phyloP scores from a whole-genome alignment of 2,888 invertebrate genomes.

The Cephus pulcher region DNA sequence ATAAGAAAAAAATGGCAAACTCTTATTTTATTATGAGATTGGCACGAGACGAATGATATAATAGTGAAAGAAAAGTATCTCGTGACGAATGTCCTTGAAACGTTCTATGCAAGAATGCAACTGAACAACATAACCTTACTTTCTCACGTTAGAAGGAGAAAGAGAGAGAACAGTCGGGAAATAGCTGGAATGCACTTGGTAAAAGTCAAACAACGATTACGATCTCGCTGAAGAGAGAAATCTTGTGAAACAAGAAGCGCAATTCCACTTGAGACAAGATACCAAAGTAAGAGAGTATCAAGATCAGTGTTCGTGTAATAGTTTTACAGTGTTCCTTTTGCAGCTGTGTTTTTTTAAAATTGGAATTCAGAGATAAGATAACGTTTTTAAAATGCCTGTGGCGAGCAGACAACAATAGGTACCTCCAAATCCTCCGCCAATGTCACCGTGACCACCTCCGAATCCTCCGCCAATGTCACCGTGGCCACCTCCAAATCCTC shows the following conservation, averaged over 20 bases:
- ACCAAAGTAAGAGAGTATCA: not conserved
- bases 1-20: not conserved
- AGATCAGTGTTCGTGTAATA: not conserved
- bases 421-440: slow-evolving; percentile 10
- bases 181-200: not conserved
- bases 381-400: not conserved
- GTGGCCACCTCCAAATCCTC: slow-evolving; percentile 21
- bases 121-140: not conserved
- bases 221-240: slow-evolving; percentile 5
- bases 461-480: slow-evolving; percentile 7
- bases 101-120: not conserved
- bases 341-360: not conserved
- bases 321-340: too few species aligned
- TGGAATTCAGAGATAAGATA: not conserved
- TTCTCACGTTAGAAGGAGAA: not conserved
- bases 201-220: not conserved
- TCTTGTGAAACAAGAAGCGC: not conserved
- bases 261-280: not conserved
- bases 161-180: not conserved
- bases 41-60: not conserved
- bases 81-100: not conserved
- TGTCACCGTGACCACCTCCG: slow-evolving; percentile 25
- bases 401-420: not conserved
- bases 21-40: not conserved
- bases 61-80: not conserved